Evolutionary conservation across 1,140 invertebrate species (phyloP).

Genomic region (Drosophila punjabiensis): DNA sequence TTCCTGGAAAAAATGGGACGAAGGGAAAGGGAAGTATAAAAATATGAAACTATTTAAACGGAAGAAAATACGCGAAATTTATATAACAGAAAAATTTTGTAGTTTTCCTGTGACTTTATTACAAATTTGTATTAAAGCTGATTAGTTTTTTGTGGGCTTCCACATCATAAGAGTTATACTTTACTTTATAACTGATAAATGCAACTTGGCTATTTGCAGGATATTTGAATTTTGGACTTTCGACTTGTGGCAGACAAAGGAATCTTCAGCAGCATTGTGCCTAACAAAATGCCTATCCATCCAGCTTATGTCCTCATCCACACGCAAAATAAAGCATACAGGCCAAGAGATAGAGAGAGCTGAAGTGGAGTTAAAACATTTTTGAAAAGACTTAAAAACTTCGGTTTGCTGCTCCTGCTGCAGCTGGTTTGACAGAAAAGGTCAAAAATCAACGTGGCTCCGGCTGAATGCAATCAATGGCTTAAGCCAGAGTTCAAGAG

Average conservation of each 20-base stretch:
- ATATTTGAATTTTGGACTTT: constrained; percentile 13
- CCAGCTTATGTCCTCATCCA: constrained; percentile 55
- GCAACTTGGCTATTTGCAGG: neutral
- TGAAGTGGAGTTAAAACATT: constrained; percentile 52
- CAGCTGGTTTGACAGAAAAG: constrained; percentile 26
- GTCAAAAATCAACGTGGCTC: constrained; percentile 63
- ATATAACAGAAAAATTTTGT: too few species aligned
- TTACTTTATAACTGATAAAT: neutral
- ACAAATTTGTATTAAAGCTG: neutral
- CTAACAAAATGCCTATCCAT: constrained; percentile 63
- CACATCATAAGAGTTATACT: neutral
- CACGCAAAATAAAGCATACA: constrained; percentile 18
- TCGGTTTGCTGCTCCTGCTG: constrained; percentile 18
- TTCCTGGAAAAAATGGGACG: neutral
- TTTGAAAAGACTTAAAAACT: constrained; percentile 70
- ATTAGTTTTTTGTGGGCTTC: neutral
- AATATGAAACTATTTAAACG: constrained; percentile 1
- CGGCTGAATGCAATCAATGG: constrained; percentile 74
- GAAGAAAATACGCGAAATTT: neutral
- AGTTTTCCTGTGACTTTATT: neutral
- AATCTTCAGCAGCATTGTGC: constrained; percentile 9
- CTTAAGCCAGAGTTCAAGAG: constrained; percentile 58
- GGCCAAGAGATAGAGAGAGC: constrained; percentile 1
- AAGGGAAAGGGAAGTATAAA: neutral
- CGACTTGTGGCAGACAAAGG: constrained; percentile 14